Evolutionary conservation across 2,888 invertebrate species (phyloP).

Genomic region (Furcula furcula): DNA sequence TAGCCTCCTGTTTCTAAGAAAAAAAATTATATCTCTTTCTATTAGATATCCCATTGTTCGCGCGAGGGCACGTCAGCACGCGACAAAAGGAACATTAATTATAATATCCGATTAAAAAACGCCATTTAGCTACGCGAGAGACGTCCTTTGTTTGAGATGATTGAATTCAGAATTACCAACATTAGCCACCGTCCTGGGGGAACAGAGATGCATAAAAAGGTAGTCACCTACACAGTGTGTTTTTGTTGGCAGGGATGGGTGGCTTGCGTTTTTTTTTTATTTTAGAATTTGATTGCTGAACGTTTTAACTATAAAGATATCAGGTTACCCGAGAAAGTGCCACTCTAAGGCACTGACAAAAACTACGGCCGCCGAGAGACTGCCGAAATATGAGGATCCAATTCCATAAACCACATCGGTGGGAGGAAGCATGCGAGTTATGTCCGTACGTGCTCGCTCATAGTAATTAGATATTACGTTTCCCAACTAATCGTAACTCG

Average conservation of each 20-base stretch:
- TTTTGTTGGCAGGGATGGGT: slow-evolving; percentile 35
- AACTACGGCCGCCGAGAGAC: slow-evolving; percentile 71
- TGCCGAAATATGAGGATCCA: slow-evolving; percentile 79
- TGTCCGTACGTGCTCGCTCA: slow-evolving; percentile 76
- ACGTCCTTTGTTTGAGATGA: slow-evolving; percentile 78
- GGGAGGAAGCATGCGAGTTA: slow-evolving; percentile 76
- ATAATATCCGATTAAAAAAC: slow-evolving; percentile 83
- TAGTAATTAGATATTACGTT: slow-evolving; percentile 81
- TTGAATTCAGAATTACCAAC: slow-evolving; percentile 77
- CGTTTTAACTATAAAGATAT: slow-evolving; percentile 57
- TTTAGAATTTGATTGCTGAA: slow-evolving; percentile 39
- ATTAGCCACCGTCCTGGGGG: slow-evolving; percentile 65
- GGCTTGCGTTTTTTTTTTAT: slow-evolving; percentile 41
- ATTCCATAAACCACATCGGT: slow-evolving; percentile 80
- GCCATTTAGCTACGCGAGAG: slow-evolving; percentile 77
- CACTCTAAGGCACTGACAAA: slow-evolving; percentile 60
- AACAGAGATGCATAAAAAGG: slow-evolving; percentile 46
- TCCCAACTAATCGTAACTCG: slow-evolving; percentile 78
- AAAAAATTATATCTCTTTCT: slow-evolving; percentile 78
- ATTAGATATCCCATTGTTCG: slow-evolving; percentile 80
- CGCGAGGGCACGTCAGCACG: slow-evolving; percentile 80
- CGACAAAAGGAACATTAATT: slow-evolving; percentile 82
- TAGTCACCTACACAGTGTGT: slow-evolving; percentile 42
- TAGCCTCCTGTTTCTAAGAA: slow-evolving; percentile 76
- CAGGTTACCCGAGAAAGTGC: slow-evolving; percentile 62